A percentile compares a stretch with the other conserved stretches of the same genome.
phyloP scores from a whole-genome alignment of 2,113 vertebrate species.

The Bagarius yarrelli region DNA sequence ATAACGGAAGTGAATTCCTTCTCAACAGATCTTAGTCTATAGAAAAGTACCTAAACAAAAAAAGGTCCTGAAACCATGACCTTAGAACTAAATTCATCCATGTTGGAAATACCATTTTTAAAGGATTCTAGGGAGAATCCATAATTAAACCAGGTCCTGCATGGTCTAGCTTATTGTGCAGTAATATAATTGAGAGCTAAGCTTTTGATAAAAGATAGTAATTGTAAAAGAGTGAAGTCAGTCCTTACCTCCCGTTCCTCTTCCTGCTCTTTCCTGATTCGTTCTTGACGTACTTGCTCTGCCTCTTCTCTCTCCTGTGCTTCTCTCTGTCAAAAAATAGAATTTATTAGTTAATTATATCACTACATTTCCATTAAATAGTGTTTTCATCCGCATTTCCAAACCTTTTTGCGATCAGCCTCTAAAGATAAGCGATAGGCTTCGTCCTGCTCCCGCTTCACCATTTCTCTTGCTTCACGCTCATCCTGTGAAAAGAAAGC shows the following conservation, averaged over 20 bases:
- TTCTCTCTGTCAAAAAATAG: conserved; percentile 80
- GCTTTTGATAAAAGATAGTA: background rate
- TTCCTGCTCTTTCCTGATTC: conserved; percentile 92
- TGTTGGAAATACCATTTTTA: background rate
- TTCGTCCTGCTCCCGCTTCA: conserved; percentile 97
- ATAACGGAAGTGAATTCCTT: background rate
- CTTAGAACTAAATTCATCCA: background rate
- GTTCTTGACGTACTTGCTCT: conserved; percentile 92
- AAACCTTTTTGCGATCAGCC: conserved; percentile 96
- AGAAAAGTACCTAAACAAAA: background rate
- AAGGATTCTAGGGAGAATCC: background rate
- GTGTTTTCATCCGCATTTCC: background rate
- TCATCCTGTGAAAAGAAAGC: conserved; percentile 79
- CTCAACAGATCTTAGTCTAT: background rate
- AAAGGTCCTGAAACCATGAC: background rate
- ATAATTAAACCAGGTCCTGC: background rate
- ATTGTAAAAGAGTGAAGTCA: background rate
- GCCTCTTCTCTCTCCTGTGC: conserved; percentile 95
- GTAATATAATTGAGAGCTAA: background rate
- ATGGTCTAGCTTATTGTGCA: background rate
- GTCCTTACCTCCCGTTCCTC: conserved; percentile 92
- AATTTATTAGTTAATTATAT: background rate
- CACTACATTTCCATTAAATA: background rate
- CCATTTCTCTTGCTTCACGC: conserved; percentile 94
- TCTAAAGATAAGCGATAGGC: conserved; percentile 95